Base-by-base conservation (phyloP, 2,888 invertebrate genomes). In the Eilema depressum region DNA sequence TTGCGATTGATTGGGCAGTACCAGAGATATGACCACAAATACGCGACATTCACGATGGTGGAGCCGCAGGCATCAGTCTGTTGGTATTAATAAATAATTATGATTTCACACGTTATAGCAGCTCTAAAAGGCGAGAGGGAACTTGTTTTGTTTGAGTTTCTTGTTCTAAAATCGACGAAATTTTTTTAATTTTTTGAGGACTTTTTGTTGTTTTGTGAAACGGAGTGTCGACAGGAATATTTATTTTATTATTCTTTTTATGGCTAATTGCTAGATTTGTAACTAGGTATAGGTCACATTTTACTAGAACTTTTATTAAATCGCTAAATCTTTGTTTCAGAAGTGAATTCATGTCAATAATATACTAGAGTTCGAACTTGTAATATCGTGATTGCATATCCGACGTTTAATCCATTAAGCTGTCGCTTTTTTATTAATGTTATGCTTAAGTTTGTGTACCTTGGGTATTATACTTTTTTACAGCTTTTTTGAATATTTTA, bases 101-200 rank as follows among this genome's bases (percentile, higher is more conserved):
- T n/a, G 37, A 47, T 47, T 53, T 10, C n/a, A 53, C n/a, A 71
- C 63, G 66, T 73, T 73, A 75, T 75, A 74, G 75, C 72, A 67
- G 68, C 64, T 74, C 70, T 70, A 76, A 77, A 75, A 70, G 74
- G 71, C 74, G 69, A 73, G 75, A 76, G 76, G 70, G 72, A 79
- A 75, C 59, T 76, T 71, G 74, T 74, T 71, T 69, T 61, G 73
- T 76, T 75, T 69, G 69, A 69, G 67, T 75, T 75, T 64, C 25
- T 33, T 60, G 61, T 61, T 61, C 28, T 61, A 30, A 61, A 60
- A 28, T 5, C 26, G 28, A 17, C 23, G 17, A 5, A 26, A 10
- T 10, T 2, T 7, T 28, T 60, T 28, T 14, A 8, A 17, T 28
- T 4, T 30, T 28, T 61, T 61, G 5, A 7, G 17, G 14, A 26